Percentiles rank a stretch among this genome's conserved stretches.
These are phyloP conservation scores for Odocoileus virginianus DNA, from an alignment of 2,113 vertebrate species.

Conservation along the genomic window DNA sequence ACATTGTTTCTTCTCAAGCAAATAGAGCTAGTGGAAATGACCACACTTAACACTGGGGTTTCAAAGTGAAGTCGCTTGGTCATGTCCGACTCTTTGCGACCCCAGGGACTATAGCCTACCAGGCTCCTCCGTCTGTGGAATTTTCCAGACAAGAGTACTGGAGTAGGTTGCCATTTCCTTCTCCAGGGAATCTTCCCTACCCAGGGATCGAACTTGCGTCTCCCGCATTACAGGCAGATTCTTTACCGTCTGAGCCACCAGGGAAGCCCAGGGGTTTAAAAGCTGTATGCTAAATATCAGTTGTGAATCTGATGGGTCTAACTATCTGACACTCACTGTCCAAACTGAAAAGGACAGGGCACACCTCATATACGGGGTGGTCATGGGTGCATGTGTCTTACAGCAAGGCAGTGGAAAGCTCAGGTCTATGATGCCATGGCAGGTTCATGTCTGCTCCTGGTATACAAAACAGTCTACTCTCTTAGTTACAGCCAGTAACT, in stretches of 20 bases:
- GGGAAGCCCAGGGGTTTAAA: not conserved
- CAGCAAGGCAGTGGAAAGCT: not conserved
- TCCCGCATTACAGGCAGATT: not conserved
- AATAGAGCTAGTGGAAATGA: not conserved
- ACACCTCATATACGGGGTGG: not conserved
- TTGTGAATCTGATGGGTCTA: not conserved
- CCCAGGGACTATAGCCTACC: not conserved
- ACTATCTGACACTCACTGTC: not conserved
- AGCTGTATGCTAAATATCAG: not conserved
- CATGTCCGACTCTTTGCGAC: not conserved
- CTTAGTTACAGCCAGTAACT: not conserved
- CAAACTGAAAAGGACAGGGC: not conserved
- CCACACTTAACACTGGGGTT: not conserved
- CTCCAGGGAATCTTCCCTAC: not conserved
- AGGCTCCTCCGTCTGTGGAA: not conserved
- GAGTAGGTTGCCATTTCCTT: not conserved
- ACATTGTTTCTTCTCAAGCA: not conserved
- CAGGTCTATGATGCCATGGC: not conserved
- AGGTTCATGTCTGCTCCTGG: not conserved
- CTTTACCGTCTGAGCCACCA: not conserved
- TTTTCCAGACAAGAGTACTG: not conserved
- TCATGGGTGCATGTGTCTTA: not conserved
- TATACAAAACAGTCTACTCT: not conserved
- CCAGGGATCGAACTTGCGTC: not conserved
- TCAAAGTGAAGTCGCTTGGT: not conserved